A percentile compares a stretch with the other conserved stretches of the same genome.
Conservation (phyloP, 2,888 invertebrate genomes). For the Stenichneumon culpator region DNA sequence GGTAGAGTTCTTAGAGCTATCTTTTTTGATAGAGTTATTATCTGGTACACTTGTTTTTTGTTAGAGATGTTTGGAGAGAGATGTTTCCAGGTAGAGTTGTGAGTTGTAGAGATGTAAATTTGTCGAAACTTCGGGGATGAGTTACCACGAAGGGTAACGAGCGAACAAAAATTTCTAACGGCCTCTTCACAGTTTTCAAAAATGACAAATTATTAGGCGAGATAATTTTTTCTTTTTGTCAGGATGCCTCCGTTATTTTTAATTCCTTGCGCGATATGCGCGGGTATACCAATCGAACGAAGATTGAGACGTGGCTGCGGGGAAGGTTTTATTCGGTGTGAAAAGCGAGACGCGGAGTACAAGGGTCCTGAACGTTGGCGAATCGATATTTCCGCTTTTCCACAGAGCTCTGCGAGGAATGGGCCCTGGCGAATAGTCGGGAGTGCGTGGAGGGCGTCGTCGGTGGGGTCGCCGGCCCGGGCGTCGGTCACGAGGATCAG, state of each 20-base stretch:
- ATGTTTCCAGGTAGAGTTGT: too few species aligned
- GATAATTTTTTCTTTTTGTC: background rate
- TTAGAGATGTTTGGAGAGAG: too few species aligned
- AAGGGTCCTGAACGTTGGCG: slow-evolving; percentile 36
- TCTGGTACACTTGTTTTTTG: too few species aligned
- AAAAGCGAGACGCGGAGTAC: slow-evolving; percentile 32
- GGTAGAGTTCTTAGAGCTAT: too few species aligned
- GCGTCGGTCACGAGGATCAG: slow-evolving; percentile 79
- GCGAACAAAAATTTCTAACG: too few species aligned
- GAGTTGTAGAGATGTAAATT: too few species aligned
- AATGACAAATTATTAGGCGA: background rate
- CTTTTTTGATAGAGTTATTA: too few species aligned
- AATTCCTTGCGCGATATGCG: background rate
- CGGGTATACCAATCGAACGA: background rate
- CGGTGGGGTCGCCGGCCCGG: slow-evolving; percentile 81
- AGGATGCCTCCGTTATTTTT: background rate
- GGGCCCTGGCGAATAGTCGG: slow-evolving; percentile 88
- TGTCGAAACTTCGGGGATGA: background rate
- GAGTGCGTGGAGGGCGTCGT: slow-evolving; percentile 86
- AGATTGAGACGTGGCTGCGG: background rate
- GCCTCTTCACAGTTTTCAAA: background rate
- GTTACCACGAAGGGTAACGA: background rate
- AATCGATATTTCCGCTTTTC: slow-evolving; percentile 74
- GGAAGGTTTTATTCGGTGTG: slow-evolving; percentile 11
- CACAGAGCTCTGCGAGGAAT: slow-evolving; percentile 90